These are phyloP conservation scores for Calliopsis andreniformis DNA, from an alignment of 1,140 invertebrate species.

Conservation along the genomic window DNA sequence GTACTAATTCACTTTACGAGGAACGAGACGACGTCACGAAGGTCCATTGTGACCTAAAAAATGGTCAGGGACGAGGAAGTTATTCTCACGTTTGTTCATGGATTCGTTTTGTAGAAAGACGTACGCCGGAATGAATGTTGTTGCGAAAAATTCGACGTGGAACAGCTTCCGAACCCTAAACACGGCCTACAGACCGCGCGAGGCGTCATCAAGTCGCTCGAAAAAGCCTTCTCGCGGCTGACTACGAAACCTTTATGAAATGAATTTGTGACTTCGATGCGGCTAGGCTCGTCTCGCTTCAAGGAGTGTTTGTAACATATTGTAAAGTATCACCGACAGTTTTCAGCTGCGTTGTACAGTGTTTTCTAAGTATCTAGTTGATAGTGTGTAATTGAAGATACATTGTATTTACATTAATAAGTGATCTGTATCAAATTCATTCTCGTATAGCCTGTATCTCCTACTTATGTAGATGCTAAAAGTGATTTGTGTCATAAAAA, in stretches of 20 bases:
- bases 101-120: background rate
- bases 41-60: conserved; percentile 31
- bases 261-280: conserved; percentile 47
- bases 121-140: background rate
- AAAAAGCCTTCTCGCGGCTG: conserved; percentile 28
- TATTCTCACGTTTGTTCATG: conserved; percentile 7
- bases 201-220: conserved; percentile 47
- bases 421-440: conserved; percentile 82
- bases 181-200: conserved; percentile 60
- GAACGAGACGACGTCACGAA: conserved; percentile 55
- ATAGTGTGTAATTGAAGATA: conserved; percentile 80
- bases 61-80: conserved; percentile 35
- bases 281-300: conserved; percentile 69
- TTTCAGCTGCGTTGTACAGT: conserved; percentile 81
- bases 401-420: conserved; percentile 81
- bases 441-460: conserved; percentile 81
- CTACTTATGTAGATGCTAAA: conserved; percentile 82
- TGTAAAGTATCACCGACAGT: conserved; percentile 81
- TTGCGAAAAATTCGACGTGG: background rate
- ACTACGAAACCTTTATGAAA: conserved; percentile 6
- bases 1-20: conserved; percentile 55
- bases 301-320: conserved; percentile 80
- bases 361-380: conserved; percentile 82
- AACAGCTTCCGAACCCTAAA: conserved; percentile 51
- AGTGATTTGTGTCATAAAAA: conserved; percentile 82